Base-by-base conservation (phyloP, 2,797 vertebrate species). In the Cheirogaleus major region DNA sequence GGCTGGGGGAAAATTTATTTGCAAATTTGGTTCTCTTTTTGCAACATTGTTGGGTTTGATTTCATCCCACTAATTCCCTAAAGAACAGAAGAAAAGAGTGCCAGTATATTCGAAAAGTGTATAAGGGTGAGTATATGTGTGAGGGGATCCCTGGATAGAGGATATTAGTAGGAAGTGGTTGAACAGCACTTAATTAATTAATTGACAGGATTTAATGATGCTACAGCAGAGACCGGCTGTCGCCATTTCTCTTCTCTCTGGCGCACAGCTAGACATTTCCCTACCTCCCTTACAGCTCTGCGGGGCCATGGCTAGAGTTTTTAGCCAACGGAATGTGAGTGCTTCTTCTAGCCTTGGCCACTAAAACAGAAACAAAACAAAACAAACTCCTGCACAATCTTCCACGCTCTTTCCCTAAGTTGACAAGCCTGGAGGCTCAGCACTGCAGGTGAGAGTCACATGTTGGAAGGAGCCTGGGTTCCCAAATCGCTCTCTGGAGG, bases 61-160 rank as follows among this genome's bases (percentile, higher is more conserved):
- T 84, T 50, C 35, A 59, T 20, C 3, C 27, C 17, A 14, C 3
- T 8, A 25, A 9, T 48, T 10, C 59, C n/a, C 65, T 35, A 80
- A 59, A 80, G 38, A 79, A 10, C 97, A 97, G 98, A 98, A 98
- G 97, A 96, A 97, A 97, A 95, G 95, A 98, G 97, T 90, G 94
- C 94, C 93, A 95, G 98, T 98, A 96, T 98, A 98, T 97, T 98
- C 98, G 69, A 55, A n/a, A 76, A 14, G 0, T 17, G 12, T 50
- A 1, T n/a, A 61, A 25, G 12, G 27, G 22, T 48, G 41, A 67
- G 20, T 63, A 23, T 45, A 9, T 25, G 8, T 20, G 4, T 25
- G 63, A 67, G 12, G 2, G 14, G n/a, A 11, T 41, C 17, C 14
- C 30, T 27, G 32, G 45, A 25, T 25, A n/a, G 38, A 61, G 23